Percentiles rank a stretch among this genome's conserved stretches.
Conservation (phyloP, 2,888 invertebrate genomes). For the Hipparchia sbordonii region DNA sequence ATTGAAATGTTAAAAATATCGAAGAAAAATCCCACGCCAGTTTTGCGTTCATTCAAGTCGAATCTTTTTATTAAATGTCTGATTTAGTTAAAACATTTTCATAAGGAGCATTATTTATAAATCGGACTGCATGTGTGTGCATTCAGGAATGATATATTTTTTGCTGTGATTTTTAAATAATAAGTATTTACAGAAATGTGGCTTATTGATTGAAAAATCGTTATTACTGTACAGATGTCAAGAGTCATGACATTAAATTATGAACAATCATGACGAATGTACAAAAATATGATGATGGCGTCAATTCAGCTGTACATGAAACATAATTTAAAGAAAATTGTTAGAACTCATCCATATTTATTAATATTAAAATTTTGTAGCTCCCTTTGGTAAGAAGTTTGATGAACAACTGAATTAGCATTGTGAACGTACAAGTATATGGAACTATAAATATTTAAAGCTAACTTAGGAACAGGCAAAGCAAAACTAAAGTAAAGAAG, state of each 20-base stretch:
- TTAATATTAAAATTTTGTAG: too few species aligned
- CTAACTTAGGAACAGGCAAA: constrained; percentile 53
- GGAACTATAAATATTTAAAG: constrained; percentile 43
- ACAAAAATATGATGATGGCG: not conserved
- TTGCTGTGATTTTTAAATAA: constrained; percentile 7
- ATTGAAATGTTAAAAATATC: too few species aligned
- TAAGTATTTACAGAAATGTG: not conserved
- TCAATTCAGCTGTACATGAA: not conserved
- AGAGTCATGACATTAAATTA: not conserved
- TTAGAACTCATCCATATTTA: too few species aligned
- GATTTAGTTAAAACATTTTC: too few species aligned
- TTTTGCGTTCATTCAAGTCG: too few species aligned
- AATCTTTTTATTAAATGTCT: too few species aligned
- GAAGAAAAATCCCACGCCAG: too few species aligned
- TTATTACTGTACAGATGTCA: not conserved
- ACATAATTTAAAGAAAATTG: not conserved
- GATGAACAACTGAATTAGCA: not conserved
- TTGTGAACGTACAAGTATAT: not conserved
- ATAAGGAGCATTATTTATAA: not conserved
- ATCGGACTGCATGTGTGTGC: not conserved
- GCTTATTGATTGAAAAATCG: not conserved
- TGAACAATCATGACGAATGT: not conserved
- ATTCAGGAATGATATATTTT: not conserved
- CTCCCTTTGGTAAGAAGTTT: not conserved
- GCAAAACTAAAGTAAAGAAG: constrained; percentile 55